Conservation (phyloP, 2,797 vertebrate genomes). For the Chaetophractus vellerosus region DNA sequence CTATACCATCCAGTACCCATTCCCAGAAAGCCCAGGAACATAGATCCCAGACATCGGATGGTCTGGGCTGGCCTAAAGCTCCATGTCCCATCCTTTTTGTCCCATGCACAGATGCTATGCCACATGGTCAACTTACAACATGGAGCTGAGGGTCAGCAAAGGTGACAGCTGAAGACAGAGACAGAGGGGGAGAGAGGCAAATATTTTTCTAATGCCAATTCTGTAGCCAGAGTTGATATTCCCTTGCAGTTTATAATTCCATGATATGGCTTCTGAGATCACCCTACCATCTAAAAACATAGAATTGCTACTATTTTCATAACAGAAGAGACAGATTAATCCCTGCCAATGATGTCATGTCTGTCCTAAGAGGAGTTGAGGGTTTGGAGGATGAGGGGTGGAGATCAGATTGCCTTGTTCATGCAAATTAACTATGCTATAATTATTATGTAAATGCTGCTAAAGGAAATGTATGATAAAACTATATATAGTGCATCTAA, state of each 20-base stretch:
- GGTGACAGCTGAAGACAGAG: neutral
- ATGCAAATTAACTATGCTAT: neutral
- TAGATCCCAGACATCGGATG: neutral
- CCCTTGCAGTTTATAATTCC: constrained; percentile 4
- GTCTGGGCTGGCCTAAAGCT: neutral
- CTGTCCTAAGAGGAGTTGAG: neutral
- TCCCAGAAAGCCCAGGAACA: neutral
- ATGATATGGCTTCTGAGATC: neutral
- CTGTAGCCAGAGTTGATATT: neutral
- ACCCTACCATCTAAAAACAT: neutral
- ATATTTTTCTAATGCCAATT: neutral
- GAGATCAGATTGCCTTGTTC: constrained; percentile 15
- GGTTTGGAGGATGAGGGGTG: neutral
- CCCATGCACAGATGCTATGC: neutral
- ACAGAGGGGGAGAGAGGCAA: neutral
- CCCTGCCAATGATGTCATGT: neutral
- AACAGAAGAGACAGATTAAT: neutral
- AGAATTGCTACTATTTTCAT: constrained; percentile 51
- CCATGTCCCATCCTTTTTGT: neutral
- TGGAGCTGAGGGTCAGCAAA: neutral
- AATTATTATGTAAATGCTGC: neutral
- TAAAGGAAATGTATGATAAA: constrained; percentile 47
- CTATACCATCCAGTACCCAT: neutral
- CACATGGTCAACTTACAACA: neutral
- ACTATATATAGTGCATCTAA: constrained; percentile 6